phyloP scores from a whole-genome alignment of 2,888 invertebrate genomes.

The Aethes cnicana region DNA sequence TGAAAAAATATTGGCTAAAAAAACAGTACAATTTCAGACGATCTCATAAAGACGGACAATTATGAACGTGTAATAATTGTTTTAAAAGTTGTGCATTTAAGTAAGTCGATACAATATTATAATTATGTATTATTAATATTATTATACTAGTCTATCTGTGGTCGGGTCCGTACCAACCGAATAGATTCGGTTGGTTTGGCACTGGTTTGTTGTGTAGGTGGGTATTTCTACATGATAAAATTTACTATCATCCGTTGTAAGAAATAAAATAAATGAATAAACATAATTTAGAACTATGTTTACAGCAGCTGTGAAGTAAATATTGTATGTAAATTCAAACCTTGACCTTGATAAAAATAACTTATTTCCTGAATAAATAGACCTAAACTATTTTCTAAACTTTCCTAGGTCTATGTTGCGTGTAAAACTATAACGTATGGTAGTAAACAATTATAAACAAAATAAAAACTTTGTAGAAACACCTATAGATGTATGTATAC shows the following conservation, averaged over 20 bases:
- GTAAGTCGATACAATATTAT: slow-evolving; percentile 20
- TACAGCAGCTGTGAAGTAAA: no score
- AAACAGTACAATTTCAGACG: slow-evolving; percentile 38
- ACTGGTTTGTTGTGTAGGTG: slow-evolving; percentile 17
- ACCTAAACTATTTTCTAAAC: no score
- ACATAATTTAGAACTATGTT: no score
- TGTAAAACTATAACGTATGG: neutral
- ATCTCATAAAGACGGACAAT: slow-evolving; percentile 62
- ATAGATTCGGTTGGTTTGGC: neutral
- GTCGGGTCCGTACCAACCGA: slow-evolving; percentile 7
- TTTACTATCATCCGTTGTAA: neutral
- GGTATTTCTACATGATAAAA: slow-evolving; percentile 5
- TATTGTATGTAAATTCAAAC: no score
- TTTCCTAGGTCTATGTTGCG: no score
- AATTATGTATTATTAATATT: slow-evolving; percentile 15
- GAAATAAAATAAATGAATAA: neutral
- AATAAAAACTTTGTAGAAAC: slow-evolving; percentile 4
- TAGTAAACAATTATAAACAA: neutral
- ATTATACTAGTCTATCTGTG: slow-evolving; percentile 21
- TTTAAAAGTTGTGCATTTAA: slow-evolving; percentile 32
- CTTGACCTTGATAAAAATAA: no score
- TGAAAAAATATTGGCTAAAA: neutral
- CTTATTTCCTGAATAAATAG: no score
- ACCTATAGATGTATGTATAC: slow-evolving; percentile 11
- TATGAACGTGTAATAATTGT: slow-evolving; percentile 36